A percentile compares a stretch with the other conserved stretches of the same genome.
Conservation (phyloP, 2,113 vertebrate species). For the Macrotus californicus region DNA sequence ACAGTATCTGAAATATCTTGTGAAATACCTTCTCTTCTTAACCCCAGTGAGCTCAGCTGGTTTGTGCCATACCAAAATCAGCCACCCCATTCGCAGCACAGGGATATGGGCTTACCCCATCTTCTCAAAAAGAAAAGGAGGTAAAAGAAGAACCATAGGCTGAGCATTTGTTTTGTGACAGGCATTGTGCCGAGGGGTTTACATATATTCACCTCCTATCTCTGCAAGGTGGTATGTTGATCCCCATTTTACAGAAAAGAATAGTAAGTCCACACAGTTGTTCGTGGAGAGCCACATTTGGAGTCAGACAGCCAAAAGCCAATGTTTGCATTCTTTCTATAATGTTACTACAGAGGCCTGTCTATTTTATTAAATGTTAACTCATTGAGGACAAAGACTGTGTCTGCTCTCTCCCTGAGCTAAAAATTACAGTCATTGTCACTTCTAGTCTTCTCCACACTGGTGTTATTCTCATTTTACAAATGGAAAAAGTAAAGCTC, state of each 20-base stretch:
- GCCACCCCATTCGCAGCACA: neutral
- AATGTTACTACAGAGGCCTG: neutral
- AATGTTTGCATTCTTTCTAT: neutral
- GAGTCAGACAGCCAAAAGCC: neutral
- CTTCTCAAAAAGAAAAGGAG: neutral
- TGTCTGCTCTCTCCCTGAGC: neutral
- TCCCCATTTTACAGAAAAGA: neutral
- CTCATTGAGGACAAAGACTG: neutral
- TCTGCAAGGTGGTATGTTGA: neutral
- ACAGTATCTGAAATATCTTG: neutral
- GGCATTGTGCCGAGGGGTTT: neutral
- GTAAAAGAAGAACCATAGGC: rapidly evolving
- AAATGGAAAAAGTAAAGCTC: neutral
- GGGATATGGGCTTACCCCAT: too few relatives aligned
- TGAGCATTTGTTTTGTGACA: neutral
- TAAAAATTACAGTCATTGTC: neutral
- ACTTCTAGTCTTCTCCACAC: neutral
- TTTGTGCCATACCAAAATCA: rapidly evolving
- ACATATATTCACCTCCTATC: neutral
- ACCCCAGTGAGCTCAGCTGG: neutral
- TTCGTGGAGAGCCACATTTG: neutral
- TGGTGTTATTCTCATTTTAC: neutral
- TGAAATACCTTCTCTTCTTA: neutral
- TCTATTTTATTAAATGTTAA: neutral
- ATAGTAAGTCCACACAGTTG: neutral